Evolutionary conservation across 2,888 invertebrate genomes (phyloP).

Genomic region (Campaea margaritaria): DNA sequence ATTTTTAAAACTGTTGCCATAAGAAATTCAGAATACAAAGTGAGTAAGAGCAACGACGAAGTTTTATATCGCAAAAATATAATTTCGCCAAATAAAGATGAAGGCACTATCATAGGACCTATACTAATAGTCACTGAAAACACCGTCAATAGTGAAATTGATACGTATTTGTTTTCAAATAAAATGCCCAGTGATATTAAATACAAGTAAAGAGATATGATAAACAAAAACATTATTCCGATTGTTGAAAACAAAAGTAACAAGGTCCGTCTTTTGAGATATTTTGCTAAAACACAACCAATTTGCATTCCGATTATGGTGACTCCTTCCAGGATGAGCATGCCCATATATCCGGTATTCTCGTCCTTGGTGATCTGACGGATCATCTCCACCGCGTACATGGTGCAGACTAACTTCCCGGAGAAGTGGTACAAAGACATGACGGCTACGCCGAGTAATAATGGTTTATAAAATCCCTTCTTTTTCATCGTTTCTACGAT

Average conservation of each 20-base stretch:
- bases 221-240: constrained; percentile 57
- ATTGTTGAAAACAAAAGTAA: constrained; percentile 54
- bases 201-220: constrained; percentile 62
- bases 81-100: constrained; percentile 62
- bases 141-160: constrained; percentile 53
- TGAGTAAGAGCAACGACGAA: constrained; percentile 51
- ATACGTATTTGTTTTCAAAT: constrained; percentile 55
- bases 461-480: constrained; percentile 58
- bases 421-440: constrained; percentile 60
- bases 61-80: constrained; percentile 61
- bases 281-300: constrained; percentile 59
- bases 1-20: constrained; percentile 60
- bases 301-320: constrained; percentile 66
- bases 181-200: constrained; percentile 50
- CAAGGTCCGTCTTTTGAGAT: constrained; percentile 58
- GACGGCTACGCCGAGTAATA: constrained; percentile 52
- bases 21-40: constrained; percentile 53
- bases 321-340: constrained; percentile 67
- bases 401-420: constrained; percentile 59
- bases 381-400: constrained; percentile 63
- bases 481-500: constrained; percentile 44
- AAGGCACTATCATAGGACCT: constrained; percentile 66
- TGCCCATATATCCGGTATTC: constrained; percentile 58
- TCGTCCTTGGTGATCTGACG: constrained; percentile 58
- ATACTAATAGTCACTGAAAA: constrained; percentile 65